Evolutionary conservation across 2,888 invertebrate genomes (phyloP).

Genomic region (Tetheella fluctuosa): DNA sequence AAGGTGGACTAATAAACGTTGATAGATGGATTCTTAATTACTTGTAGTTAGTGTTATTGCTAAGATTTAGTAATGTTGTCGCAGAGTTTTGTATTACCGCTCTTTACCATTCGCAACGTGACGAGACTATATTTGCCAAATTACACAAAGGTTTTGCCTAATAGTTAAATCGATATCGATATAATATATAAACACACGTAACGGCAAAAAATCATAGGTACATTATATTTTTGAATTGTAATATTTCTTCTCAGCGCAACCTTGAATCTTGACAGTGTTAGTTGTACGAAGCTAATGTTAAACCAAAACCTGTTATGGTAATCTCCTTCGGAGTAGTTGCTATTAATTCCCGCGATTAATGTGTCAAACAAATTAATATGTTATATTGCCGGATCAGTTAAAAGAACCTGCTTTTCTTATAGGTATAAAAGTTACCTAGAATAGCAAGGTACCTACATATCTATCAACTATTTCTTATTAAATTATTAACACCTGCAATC

Average conservation of each 20-base stretch:
- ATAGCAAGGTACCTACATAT: no score
- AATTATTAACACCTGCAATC: no score
- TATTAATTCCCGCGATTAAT: not conserved
- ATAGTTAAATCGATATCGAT: not conserved
- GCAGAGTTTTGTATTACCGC: not conserved
- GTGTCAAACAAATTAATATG: not conserved
- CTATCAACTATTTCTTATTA: no score
- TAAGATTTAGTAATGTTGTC: conserved; percentile 2
- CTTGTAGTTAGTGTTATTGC: conserved; percentile 3
- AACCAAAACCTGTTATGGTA: conserved; percentile 6
- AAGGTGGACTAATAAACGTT: conserved; percentile 1
- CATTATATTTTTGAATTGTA: not conserved
- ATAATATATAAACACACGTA: not conserved
- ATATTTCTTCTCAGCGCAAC: not conserved
- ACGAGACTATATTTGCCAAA: not conserved
- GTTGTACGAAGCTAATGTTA: not conserved
- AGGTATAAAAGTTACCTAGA: no score
- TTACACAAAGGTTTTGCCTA: not conserved
- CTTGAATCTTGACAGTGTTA: conserved; percentile 7
- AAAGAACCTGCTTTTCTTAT: not conserved
- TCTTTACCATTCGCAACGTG: not conserved
- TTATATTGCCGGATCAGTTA: not conserved
- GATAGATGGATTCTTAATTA: conserved; percentile 7
- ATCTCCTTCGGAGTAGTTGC: not conserved
- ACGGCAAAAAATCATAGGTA: not conserved